These are phyloP conservation scores for Ectemnius lituratus DNA, from an alignment of 2,888 invertebrate genomes.

Conservation along the genomic window DNA sequence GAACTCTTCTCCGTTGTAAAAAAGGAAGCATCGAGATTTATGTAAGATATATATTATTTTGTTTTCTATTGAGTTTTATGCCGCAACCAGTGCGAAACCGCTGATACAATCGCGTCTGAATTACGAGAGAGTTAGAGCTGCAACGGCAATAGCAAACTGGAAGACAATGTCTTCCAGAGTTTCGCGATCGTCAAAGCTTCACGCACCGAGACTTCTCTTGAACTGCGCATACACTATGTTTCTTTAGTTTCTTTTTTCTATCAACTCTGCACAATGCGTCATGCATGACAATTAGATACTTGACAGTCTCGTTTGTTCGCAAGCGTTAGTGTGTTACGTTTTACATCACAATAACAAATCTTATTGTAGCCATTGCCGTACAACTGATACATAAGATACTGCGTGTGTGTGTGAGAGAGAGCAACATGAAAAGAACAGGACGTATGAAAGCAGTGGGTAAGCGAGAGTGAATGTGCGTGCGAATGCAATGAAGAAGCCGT, in stretches of 20 bases:
- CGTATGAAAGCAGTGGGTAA: conserved; percentile 22
- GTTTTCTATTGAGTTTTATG: conserved; percentile 12
- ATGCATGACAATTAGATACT: conserved; percentile 63
- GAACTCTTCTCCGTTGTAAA: conserved; percentile 68
- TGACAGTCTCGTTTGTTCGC: conserved; percentile 56
- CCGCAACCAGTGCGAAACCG: neutral
- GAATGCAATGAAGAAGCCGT: conserved; percentile 35
- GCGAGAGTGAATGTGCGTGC: conserved; percentile 32
- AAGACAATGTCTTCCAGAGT: conserved; percentile 17
- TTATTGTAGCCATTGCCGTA: conserved; percentile 65
- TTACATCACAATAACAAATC: conserved; percentile 69
- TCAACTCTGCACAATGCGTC: conserved; percentile 45
- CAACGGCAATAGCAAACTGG: conserved; percentile 20
- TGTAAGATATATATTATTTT: conserved; percentile 61
- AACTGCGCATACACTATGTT: conserved; percentile 15
- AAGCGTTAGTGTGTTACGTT: conserved; percentile 57
- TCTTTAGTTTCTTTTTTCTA: conserved; percentile 19
- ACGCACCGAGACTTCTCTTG: conserved; percentile 21
- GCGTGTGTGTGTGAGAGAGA: conserved; percentile 38
- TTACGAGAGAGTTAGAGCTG: no score
- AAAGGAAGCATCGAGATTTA: conserved; percentile 52
- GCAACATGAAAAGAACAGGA: conserved; percentile 22
- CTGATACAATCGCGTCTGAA: neutral
- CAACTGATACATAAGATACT: conserved; percentile 36
- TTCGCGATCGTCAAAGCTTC: conserved; percentile 18